Base-by-base conservation (phyloP, 2,797 vertebrate genomes). In the Numenius phaeopus region DNA sequence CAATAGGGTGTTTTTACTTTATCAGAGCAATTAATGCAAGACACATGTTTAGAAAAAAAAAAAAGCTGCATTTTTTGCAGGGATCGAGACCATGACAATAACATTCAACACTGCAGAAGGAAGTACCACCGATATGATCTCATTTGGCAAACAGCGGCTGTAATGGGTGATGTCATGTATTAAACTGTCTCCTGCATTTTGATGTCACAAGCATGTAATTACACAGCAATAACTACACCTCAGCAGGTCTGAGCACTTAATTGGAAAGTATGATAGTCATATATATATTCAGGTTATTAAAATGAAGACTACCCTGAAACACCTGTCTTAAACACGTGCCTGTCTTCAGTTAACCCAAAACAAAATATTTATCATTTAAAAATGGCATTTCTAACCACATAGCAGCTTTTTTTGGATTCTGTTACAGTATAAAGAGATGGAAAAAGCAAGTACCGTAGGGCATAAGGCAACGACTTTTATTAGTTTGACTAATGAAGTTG, bases 251-350 rank as follows among this genome's bases (percentile, higher is more conserved):
- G 5, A 52, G 77, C 11, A 72, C 61, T 72, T 93, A 87, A 30
- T 2, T 71, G 78, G 67, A 23, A 90, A 80, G 32, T 30, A 84
- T 42, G 32, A 84, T 15, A 89, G 90, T 59, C 77, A 70, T 12
- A 78, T 10, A n/a, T 0, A 46, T 80, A 66, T 50, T 84, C 89
- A 90, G 52, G 42, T 37, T 29, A 73, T 86, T 96, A 90, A 84
- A 94, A 91, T 85, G 79, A 97, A 77, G 58, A 92, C n/a, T 90
- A 71, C 84, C 62, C 76, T 95, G 90, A 77, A 96, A 90, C 59
- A 82, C 64, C 39, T 18, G 59, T 65, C 81, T 73, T 67, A 22
- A 70, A 46, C 11, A 61, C 15, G 15, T 50, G 30, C 10, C 34
- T 37, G 24, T 54, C 59, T 85, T 77, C 59, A 84, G 55, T 58